These are phyloP conservation scores for Archivesica marissinica DNA, from an alignment of 1,140 invertebrate genomes.

Conservation along the genomic window DNA sequence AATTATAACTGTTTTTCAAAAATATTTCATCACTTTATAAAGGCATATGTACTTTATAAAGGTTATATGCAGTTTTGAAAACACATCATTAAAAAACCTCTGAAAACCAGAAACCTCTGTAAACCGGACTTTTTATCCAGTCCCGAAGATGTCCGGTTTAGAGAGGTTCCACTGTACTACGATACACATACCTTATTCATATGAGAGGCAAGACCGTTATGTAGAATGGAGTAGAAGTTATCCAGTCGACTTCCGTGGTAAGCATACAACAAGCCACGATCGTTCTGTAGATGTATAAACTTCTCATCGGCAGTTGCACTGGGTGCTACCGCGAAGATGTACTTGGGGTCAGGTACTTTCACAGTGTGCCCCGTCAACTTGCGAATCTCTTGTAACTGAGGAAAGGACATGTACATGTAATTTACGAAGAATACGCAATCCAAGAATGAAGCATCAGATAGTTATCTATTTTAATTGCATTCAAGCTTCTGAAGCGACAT, in stretches of 20 bases:
- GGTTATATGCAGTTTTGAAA: no score
- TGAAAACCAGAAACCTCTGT: no score
- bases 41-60: no score
- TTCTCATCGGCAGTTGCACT: constrained; percentile 73
- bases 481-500: no score
- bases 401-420: background rate
- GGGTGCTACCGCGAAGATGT: constrained; percentile 82
- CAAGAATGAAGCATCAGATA: background rate
- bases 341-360: constrained; percentile 77
- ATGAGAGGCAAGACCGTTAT: constrained; percentile 90
- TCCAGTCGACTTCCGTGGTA: constrained; percentile 92
- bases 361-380: constrained; percentile 80
- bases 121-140: no score
- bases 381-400: constrained; percentile 24
- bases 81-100: no score
- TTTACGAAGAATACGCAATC: background rate
- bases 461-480: background rate
- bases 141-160: no score
- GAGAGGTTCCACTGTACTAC: no score
- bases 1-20: no score
- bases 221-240: constrained; percentile 92
- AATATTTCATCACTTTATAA: no score
- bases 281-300: constrained; percentile 81
- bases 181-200: constrained; percentile 90
- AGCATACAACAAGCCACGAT: constrained; percentile 87